These are phyloP conservation scores for Etia nguti DNA, from an alignment of 2,113 vertebrate species.

Conservation along the genomic window DNA sequence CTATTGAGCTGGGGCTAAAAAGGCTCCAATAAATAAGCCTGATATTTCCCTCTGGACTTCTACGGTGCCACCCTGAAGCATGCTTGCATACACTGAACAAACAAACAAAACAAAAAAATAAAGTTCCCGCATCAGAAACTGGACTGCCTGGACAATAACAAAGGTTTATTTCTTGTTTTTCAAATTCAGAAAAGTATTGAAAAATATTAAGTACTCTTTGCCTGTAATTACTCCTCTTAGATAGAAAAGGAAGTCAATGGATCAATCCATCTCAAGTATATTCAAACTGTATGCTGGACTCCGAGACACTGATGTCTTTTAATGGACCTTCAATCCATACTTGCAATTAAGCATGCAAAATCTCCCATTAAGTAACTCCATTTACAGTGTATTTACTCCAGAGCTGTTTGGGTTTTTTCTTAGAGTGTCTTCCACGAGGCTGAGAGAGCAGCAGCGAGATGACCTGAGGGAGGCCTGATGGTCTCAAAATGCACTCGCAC, in stretches of 20 bases:
- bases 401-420: constrained; percentile 49
- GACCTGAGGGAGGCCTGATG: constrained; percentile 33
- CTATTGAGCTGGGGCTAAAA: constrained; percentile 68
- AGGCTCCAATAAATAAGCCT: constrained; percentile 67
- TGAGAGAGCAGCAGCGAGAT: constrained; percentile 17
- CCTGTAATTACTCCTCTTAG: constrained; percentile 44
- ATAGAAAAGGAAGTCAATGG: constrained; percentile 58
- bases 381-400: constrained; percentile 59
- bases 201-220: background rate
- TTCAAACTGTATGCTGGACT: constrained; percentile 60
- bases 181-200: constrained; percentile 1
- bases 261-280: constrained; percentile 69
- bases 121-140: constrained; percentile 13
- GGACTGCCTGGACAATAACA: background rate
- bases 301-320: constrained; percentile 64
- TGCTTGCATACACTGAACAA: constrained; percentile 45
- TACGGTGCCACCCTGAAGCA: constrained; percentile 51
- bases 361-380: constrained; percentile 65
- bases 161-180: constrained; percentile 4
- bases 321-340: constrained; percentile 71
- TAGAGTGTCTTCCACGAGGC: constrained; percentile 8
- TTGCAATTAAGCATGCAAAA: constrained; percentile 72
- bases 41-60: constrained; percentile 62
- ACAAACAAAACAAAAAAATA: constrained; percentile 55
- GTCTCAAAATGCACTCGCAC: constrained; percentile 54